Evolutionary conservation across 2,113 vertebrate species (phyloP).

Genomic region (Galbula dea): DNA sequence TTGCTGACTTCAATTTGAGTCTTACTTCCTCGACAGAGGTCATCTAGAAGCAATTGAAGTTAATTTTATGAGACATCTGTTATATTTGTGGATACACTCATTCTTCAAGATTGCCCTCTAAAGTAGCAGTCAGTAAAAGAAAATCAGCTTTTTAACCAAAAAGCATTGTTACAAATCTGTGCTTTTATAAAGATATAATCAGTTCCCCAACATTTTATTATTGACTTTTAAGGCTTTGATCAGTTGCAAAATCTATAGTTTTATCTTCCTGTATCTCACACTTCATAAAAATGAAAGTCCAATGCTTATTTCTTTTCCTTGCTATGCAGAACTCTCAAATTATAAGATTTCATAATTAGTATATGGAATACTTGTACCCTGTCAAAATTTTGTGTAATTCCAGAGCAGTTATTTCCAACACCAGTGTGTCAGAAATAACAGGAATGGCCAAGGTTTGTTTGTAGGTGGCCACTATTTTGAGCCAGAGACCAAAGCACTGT

Average conservation of each 20-base stretch:
- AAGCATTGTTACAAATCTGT: background rate
- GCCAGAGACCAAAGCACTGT: background rate
- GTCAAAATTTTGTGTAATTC: background rate
- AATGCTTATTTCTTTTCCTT: background rate
- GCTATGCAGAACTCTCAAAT: background rate
- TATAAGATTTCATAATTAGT: background rate
- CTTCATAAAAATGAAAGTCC: background rate
- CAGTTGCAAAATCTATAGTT: background rate
- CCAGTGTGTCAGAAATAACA: background rate
- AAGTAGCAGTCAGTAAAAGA: constrained; percentile 56
- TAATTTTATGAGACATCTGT: constrained; percentile 79
- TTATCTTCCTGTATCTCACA: background rate
- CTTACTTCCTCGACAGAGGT: constrained; percentile 74
- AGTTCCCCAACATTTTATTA: background rate
- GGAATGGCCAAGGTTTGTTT: background rate
- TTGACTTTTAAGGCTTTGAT: background rate
- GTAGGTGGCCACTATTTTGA: background rate
- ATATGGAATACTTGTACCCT: background rate
- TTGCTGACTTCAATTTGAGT: constrained; percentile 60
- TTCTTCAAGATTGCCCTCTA: constrained; percentile 68
- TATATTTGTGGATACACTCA: constrained; percentile 69
- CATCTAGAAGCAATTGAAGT: constrained; percentile 70
- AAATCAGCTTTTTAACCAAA: background rate
- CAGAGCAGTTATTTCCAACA: background rate
- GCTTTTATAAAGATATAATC: background rate